Evolutionary conservation across 2,113 vertebrate species (phyloP).

Genomic region (Okapia johnstoni): DNA sequence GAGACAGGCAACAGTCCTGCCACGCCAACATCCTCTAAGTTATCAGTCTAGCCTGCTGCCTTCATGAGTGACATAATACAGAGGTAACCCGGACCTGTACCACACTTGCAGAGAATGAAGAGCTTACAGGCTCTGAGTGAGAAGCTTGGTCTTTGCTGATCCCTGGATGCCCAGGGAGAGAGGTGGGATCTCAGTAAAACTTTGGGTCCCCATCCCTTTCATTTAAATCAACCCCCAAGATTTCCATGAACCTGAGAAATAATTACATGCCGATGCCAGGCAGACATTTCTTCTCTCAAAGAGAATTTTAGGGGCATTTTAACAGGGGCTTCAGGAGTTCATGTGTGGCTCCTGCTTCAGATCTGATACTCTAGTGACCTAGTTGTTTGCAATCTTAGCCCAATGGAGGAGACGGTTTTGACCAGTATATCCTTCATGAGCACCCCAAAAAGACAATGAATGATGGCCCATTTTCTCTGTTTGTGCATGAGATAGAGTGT

Average conservation of each 20-base stretch:
- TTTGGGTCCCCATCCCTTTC: neutral
- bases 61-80: rapidly evolving
- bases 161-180: neutral
- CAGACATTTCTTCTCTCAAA: neutral
- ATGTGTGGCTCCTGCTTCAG: neutral
- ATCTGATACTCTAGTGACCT: neutral
- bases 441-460: neutral
- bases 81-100: neutral
- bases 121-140: neutral
- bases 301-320: neutral
- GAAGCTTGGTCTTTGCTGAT: neutral
- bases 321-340: neutral
- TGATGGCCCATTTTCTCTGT: neutral
- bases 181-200: neutral
- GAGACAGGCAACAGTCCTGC: neutral
- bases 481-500: neutral
- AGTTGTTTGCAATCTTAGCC: neutral
- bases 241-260: neutral
- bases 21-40: neutral
- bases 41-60: neutral
- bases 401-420: neutral
- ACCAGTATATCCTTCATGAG: neutral
- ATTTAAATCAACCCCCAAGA: neutral
- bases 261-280: neutral
- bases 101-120: neutral